A percentile compares a stretch with the other conserved stretches of the same genome.
Conservation (phyloP, 2,113 vertebrate species). For the Myrmophylax atrothorax region DNA sequence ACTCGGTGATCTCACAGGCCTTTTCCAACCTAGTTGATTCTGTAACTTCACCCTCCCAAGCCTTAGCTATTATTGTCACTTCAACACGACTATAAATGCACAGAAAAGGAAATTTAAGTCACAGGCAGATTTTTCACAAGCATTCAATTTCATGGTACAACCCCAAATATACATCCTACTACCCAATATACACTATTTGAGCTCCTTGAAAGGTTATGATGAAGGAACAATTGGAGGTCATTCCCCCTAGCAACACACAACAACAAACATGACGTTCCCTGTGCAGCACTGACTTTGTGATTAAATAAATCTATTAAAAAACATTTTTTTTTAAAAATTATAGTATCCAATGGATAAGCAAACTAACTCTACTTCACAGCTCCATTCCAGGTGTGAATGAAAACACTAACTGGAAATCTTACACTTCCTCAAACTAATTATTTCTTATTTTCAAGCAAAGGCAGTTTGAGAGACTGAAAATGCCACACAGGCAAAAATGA, state of each 20-base stretch:
- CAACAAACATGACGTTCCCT: conserved; percentile 33
- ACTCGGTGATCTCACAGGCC: too few relatives aligned
- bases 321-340: not conserved
- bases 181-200: conserved; percentile 23
- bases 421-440: not conserved
- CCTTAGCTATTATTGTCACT: not conserved
- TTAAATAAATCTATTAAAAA: conserved; percentile 8
- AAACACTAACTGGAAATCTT: not conserved
- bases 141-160: conserved; percentile 24
- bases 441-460: conserved; percentile 38
- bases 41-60: not conserved
- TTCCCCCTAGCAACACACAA: conserved; percentile 38
- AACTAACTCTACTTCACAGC: not conserved
- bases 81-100: not conserved
- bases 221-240: conserved; percentile 50
- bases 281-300: not conserved
- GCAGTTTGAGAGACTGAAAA: not conserved
- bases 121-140: not conserved
- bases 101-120: not conserved
- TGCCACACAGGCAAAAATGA: not conserved
- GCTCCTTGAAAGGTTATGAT: conserved; percentile 47
- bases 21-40: too few relatives aligned
- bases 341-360: conserved; percentile 18
- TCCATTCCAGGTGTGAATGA: not conserved
- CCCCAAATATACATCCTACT: conserved; percentile 51